Conservation (phyloP, 2,888 invertebrate species). For the Hemithea aestivaria region DNA sequence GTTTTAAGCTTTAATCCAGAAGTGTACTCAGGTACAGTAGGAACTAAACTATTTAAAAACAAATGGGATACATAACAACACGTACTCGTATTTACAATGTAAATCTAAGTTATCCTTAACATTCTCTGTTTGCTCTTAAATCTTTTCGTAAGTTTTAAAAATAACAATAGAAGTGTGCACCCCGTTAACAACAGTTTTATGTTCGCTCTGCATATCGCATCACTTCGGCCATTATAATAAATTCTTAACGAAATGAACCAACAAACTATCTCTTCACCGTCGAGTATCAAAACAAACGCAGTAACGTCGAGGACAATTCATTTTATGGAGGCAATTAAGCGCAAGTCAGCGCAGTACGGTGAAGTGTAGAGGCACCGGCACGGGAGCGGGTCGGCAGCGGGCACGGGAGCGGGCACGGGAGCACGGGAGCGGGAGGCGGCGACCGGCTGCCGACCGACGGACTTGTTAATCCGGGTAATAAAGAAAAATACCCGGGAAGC, state of each 20-base stretch:
- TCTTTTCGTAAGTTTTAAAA: too few relatives aligned
- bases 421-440: slow-evolving; percentile 20
- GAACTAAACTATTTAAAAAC: too few relatives aligned
- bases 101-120: too few relatives aligned
- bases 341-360: slow-evolving; percentile 34
- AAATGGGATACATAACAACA: too few relatives aligned
- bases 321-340: slow-evolving; percentile 61
- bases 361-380: slow-evolving; percentile 14
- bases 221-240: slow-evolving; percentile 1
- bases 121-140: too few relatives aligned
- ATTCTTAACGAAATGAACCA: neutral
- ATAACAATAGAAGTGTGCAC: too few relatives aligned
- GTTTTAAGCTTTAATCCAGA: too few relatives aligned
- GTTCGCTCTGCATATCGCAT: too few relatives aligned
- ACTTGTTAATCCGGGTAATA: slow-evolving; percentile 67
- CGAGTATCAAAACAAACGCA: slow-evolving; percentile 34
- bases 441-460: slow-evolving; percentile 27
- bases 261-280: slow-evolving; percentile 8
- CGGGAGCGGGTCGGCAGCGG: slow-evolving; percentile 25
- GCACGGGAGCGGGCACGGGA: slow-evolving; percentile 17
- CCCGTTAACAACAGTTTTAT: too few relatives aligned
- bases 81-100: too few relatives aligned
- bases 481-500: slow-evolving; percentile 70
- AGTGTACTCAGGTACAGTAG: too few relatives aligned
- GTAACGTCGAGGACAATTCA: slow-evolving; percentile 36